These are phyloP conservation scores for Arrhamphus sclerolepis DNA, from an alignment of 2,797 vertebrate genomes.

Conservation along the genomic window DNA sequence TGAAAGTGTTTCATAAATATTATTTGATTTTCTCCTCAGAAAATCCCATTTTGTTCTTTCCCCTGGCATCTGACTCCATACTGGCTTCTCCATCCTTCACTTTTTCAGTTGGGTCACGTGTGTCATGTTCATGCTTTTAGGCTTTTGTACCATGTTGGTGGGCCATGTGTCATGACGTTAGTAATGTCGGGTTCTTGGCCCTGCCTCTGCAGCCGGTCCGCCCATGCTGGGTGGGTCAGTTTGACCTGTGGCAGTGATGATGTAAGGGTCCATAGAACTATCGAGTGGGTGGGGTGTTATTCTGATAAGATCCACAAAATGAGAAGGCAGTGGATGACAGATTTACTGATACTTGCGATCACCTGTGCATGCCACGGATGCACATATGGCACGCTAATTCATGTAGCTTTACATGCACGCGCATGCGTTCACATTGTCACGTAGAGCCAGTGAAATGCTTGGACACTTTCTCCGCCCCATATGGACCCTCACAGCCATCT, in stretches of 20 bases:
- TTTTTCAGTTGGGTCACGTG: slow-evolving; percentile 25
- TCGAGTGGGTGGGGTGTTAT: slow-evolving; percentile 6
- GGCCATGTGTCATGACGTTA: slow-evolving; percentile 59
- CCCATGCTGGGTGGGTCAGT: slow-evolving; percentile 63
- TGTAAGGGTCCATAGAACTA: slow-evolving; percentile 8
- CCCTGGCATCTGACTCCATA: not conserved
- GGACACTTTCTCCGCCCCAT: slow-evolving; percentile 59
- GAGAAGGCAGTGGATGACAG: not conserved
- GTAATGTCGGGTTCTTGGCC: slow-evolving; percentile 59
- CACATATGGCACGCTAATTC: slow-evolving; percentile 31
- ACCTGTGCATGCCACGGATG: slow-evolving; percentile 32
- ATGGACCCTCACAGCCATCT: slow-evolving; percentile 76
- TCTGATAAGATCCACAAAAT: slow-evolving; percentile 7
- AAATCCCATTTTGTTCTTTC: slow-evolving; percentile 8
- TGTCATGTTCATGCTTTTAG: slow-evolving; percentile 12
- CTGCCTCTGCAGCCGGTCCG: slow-evolving; percentile 26
- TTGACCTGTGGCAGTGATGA: slow-evolving; percentile 44
- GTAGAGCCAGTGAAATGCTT: slow-evolving; percentile 46
- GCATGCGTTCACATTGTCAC: not conserved
- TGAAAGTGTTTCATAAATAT: slow-evolving; percentile 8
- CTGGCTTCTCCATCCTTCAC: slow-evolving; percentile 10
- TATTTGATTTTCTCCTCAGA: not conserved
- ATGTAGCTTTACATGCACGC: slow-evolving; percentile 23
- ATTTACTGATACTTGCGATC: not conserved
- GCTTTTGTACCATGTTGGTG: slow-evolving; percentile 42